These are phyloP conservation scores for Drosophila emarginata DNA, from an alignment of 2,888 invertebrate genomes.

Conservation along the genomic window DNA sequence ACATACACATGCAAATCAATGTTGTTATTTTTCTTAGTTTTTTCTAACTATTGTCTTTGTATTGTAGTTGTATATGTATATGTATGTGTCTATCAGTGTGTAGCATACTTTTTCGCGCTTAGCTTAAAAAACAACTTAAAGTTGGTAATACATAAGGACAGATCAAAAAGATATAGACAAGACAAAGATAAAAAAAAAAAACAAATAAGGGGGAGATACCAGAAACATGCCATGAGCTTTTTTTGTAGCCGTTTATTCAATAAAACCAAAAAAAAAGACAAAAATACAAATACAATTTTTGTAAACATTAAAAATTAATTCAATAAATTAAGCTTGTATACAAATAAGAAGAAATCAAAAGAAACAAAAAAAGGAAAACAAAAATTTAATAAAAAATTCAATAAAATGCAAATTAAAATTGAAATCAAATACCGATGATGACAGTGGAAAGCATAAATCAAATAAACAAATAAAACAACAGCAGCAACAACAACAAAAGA, in stretches of 20 bases:
- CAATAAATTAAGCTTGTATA: conserved; percentile 60
- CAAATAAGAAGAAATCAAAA: conserved; percentile 52
- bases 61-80: conserved; percentile 41
- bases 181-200: conserved; percentile 21
- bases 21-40: conserved; percentile 42
- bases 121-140: conserved; percentile 39
- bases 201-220: background rate
- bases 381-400: conserved; percentile 25
- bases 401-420: conserved; percentile 38
- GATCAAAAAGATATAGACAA: conserved; percentile 11
- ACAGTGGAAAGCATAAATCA: conserved; percentile 38
- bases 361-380: conserved; percentile 10
- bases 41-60: conserved; percentile 17
- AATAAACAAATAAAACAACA: conserved; percentile 15
- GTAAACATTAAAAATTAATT: conserved; percentile 47
- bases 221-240: conserved; percentile 61
- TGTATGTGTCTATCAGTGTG: conserved; percentile 49
- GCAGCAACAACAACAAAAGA: background rate
- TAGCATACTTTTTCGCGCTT: conserved; percentile 59
- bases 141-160: conserved; percentile 22
- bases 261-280: conserved; percentile 17
- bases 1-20: conserved; percentile 39
- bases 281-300: conserved; percentile 30
- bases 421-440: conserved; percentile 35
- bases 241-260: conserved; percentile 46